A percentile compares a stretch with the other conserved stretches of the same genome.
phyloP scores from a whole-genome alignment of 2,888 invertebrate genomes.

The Synanthedon myopaeformis region DNA sequence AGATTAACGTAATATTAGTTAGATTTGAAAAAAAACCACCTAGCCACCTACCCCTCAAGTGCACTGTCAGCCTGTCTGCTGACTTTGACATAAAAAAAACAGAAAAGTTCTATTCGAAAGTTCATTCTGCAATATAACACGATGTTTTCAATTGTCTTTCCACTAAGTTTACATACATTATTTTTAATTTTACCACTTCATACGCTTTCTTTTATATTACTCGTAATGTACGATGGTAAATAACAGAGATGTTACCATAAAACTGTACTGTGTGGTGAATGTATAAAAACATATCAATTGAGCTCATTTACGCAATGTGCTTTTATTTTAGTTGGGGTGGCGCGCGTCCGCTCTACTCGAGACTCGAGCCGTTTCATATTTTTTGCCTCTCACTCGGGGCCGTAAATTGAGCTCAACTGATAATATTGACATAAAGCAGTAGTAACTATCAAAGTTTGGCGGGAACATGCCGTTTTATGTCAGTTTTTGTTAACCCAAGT shows the following conservation, averaged over 20 bases:
- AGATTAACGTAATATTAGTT: no score
- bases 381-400: constrained; percentile 39
- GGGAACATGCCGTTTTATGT: constrained; percentile 50
- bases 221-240: no score
- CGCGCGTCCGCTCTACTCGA: constrained; percentile 2
- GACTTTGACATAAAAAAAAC: no score
- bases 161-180: no score
- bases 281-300: constrained; percentile 63
- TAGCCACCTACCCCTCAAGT: no score
- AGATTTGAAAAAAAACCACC: no score
- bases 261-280: constrained; percentile 9
- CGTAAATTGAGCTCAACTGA: constrained; percentile 58
- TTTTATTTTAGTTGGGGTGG: constrained; percentile 12
- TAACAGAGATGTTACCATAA: neutral
- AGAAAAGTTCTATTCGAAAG: no score
- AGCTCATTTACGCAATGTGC: constrained; percentile 4
- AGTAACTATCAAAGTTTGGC: constrained; percentile 49
- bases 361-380: constrained; percentile 29
- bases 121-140: no score
- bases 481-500: constrained; percentile 36
- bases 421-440: constrained; percentile 67
- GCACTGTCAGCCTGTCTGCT: no score
- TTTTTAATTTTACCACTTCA: no score
- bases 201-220: no score
- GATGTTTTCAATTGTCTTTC: no score